Conservation (phyloP, 1,140 invertebrate species). For the Zeugodacus cucurbitae region DNA sequence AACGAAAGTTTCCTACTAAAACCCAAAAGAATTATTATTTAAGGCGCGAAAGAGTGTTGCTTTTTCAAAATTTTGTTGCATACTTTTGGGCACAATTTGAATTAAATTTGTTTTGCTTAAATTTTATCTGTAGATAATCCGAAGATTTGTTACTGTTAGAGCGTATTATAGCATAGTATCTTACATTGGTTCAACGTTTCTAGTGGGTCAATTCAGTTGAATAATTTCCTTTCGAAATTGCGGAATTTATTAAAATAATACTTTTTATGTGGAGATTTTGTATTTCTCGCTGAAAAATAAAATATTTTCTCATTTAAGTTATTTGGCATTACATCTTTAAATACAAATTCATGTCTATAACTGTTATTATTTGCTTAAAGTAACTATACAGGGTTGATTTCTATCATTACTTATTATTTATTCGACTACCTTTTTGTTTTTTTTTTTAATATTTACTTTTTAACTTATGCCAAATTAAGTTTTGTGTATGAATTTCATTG, state of each 20-base stretch:
- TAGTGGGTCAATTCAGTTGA: neutral
- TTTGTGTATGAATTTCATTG: neutral
- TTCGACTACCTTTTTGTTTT: neutral
- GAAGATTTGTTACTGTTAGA: no score
- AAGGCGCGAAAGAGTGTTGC: no score
- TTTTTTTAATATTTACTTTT: neutral
- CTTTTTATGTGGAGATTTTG: neutral
- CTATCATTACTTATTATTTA: neutral
- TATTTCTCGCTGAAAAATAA: neutral
- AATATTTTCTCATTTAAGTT: neutral
- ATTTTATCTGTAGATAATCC: no score
- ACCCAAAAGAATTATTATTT: no score
- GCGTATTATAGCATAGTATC: neutral
- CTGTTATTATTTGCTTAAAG: no score
- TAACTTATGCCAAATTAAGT: no score
- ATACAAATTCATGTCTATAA: neutral
- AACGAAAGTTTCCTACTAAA: no score
- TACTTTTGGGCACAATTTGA: neutral
- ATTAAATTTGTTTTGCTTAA: neutral
- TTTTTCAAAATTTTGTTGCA: neutral
- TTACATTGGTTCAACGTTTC: conserved; percentile 27
- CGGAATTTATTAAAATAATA: neutral
- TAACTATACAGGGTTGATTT: neutral
- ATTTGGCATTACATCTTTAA: neutral
- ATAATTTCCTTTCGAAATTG: neutral